Percentiles rank a stretch among this genome's conserved stretches.
phyloP scores from a whole-genome alignment of 2,113 vertebrate genomes.

The Leptodactylus fuscus region DNA sequence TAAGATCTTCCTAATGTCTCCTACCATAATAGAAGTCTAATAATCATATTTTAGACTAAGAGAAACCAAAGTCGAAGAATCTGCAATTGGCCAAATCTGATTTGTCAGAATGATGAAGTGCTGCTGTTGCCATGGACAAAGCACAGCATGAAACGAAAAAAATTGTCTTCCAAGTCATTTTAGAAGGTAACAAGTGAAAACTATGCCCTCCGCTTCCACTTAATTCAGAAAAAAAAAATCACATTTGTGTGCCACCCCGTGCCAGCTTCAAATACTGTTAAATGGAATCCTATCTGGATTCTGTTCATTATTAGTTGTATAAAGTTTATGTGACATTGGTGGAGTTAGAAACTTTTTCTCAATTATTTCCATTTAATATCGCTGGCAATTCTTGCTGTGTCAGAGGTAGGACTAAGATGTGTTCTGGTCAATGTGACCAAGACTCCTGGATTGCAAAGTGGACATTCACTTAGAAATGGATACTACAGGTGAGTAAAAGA shows the following conservation, averaged over 20 bases:
- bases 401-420: not conserved
- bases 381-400: not conserved
- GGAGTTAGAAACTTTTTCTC: not conserved
- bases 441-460: too few relatives aligned
- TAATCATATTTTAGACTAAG: not conserved
- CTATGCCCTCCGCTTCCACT: not conserved
- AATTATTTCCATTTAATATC: not conserved
- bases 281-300: not conserved
- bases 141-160: not conserved
- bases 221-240: not conserved
- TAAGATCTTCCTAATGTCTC: not conserved
- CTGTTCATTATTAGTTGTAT: not conserved
- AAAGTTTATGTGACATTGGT: not conserved
- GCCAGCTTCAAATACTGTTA: not conserved
- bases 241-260: not conserved
- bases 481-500: too few relatives aligned
- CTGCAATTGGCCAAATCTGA: not conserved
- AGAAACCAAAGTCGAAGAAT: not conserved
- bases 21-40: not conserved
- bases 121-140: constrained; percentile 33
- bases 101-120: not conserved
- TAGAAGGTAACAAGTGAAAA: not conserved
- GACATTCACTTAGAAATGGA: not conserved
- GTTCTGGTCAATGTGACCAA: not conserved
- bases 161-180: not conserved